Conservation (phyloP, 2,113 vertebrate species). For the Antennarius striatus region DNA sequence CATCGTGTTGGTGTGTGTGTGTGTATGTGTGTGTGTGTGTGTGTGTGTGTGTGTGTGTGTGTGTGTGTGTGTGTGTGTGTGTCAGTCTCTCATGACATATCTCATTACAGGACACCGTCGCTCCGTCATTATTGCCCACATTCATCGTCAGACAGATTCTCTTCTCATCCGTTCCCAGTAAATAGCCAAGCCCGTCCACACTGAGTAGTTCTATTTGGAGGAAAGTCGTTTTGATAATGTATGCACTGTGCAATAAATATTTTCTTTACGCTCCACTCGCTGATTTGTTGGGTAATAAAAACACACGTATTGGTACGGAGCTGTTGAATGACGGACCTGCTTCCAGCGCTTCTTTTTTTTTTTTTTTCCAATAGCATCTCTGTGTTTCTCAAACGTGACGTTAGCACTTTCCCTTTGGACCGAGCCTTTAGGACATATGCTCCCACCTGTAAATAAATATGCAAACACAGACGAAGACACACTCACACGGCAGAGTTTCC, state of each 20-base stretch:
- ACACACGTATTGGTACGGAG: conserved; percentile 20
- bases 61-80: no score
- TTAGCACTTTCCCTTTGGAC: conserved; percentile 64
- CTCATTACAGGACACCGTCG: not conserved
- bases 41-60: no score
- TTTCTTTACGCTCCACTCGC: conserved; percentile 27
- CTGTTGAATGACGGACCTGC: conserved; percentile 48
- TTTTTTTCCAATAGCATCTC: conserved; percentile 26
- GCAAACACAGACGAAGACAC: conserved; percentile 61
- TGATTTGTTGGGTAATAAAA: conserved; percentile 26
- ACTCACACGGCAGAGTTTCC: conserved; percentile 58
- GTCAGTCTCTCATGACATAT: not conserved
- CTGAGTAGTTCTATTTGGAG: conserved; percentile 8
- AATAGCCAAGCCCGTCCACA: not conserved
- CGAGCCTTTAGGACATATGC: conserved; percentile 62
- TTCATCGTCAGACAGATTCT: not conserved
- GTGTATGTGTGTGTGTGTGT: no score
- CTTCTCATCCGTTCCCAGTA: not conserved
- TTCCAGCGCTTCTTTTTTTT: conserved; percentile 30
- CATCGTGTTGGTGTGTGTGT: no score
- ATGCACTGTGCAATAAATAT: conserved; percentile 40
- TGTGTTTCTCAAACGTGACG: conserved; percentile 50
- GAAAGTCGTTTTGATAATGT: conserved; percentile 34
- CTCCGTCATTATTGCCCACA: not conserved
- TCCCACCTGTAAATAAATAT: conserved; percentile 77